phyloP scores from a whole-genome alignment of 2,888 invertebrate species.

The Andrena hattorfiana region DNA sequence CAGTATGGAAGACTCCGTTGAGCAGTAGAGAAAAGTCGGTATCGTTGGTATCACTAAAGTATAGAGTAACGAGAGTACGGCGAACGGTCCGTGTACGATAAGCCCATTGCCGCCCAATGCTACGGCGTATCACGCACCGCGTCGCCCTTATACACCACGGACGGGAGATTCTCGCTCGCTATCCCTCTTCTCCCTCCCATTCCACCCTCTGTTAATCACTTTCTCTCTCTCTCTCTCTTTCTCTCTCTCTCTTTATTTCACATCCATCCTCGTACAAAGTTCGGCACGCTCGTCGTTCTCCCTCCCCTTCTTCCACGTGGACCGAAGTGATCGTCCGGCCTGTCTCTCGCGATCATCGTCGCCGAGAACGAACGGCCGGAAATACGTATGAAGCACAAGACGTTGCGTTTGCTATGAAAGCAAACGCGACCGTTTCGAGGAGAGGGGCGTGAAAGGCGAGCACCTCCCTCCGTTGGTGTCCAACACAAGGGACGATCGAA shows the following conservation, averaged over 20 bases:
- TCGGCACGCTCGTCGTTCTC: constrained; percentile 2
- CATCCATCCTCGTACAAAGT: not conserved
- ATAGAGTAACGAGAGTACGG: constrained; percentile 58
- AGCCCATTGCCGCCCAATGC: constrained; percentile 56
- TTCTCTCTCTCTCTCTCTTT: not conserved
- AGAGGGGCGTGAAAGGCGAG: constrained; percentile 40
- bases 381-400: constrained; percentile 34
- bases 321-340: not conserved
- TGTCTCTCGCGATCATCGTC: not conserved
- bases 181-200: not conserved
- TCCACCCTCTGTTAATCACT: not conserved
- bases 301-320: constrained; percentile 4
- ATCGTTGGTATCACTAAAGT: constrained; percentile 70
- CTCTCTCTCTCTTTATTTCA: not conserved
- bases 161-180: constrained; percentile 26
- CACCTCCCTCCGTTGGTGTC: constrained; percentile 18
- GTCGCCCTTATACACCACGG: constrained; percentile 38
- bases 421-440: constrained; percentile 46
- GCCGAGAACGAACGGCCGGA: constrained; percentile 43
- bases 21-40: constrained; percentile 82
- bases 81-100: constrained; percentile 55
- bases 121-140: constrained; percentile 34
- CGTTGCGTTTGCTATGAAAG: constrained; percentile 50
- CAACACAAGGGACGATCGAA: constrained; percentile 30
- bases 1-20: constrained; percentile 83